Conservation (phyloP, 2,797 vertebrate species). For the Cryptoblepharus egeriae region DNA sequence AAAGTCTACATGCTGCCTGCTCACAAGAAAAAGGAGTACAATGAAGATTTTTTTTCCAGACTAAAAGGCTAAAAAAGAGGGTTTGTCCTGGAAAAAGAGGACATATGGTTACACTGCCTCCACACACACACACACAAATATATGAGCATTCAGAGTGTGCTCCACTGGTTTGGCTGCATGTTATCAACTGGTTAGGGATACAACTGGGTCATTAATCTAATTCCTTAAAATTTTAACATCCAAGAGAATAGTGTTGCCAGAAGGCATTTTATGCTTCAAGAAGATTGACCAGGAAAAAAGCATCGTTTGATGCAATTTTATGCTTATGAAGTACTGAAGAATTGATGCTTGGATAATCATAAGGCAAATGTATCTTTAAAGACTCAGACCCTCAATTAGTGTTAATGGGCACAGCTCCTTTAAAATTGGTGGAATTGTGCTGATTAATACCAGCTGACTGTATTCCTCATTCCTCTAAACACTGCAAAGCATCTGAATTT, state of each 20-base stretch:
- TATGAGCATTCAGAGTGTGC: too few species aligned
- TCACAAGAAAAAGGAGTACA: too few species aligned
- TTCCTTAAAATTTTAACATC: neutral
- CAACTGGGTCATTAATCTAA: neutral
- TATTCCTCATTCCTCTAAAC: neutral
- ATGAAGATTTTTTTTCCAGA: too few species aligned
- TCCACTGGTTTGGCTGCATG: too few species aligned
- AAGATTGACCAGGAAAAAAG: neutral
- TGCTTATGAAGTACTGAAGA: neutral
- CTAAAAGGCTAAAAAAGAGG: too few species aligned
- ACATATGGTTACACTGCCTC: too few species aligned
- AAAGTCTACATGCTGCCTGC: too few species aligned
- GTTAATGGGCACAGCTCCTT: conserved; percentile 21
- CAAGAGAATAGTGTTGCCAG: neutral
- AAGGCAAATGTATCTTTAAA: neutral
- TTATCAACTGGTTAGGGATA: too few species aligned
- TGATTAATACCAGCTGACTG: neutral
- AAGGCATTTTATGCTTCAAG: neutral
- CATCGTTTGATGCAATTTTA: neutral
- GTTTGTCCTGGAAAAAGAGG: too few species aligned
- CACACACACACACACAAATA: too few species aligned
- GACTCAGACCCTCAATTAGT: neutral
- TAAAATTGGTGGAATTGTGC: conserved; percentile 6
- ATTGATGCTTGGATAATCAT: neutral
- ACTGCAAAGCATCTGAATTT: neutral